A percentile compares a stretch with the other conserved stretches of the same genome.
These are phyloP conservation scores for Sebastes aleutianus DNA, from an alignment of 2,797 vertebrate species.

Conservation along the genomic window DNA sequence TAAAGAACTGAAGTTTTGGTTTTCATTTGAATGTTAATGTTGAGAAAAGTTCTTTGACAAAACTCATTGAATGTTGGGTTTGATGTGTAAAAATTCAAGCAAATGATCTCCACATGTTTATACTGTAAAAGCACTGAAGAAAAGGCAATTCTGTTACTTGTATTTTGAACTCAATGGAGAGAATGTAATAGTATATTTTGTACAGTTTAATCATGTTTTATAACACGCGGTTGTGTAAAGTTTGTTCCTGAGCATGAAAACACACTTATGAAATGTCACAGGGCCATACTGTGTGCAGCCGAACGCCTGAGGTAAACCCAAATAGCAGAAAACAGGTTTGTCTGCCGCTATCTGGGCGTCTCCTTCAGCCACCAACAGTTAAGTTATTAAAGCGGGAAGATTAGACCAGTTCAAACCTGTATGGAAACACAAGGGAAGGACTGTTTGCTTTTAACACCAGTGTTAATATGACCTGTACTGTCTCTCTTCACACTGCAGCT, in stretches of 20 bases:
- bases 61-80: conserved; percentile 12
- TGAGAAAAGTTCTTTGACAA: neutral
- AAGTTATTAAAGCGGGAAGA: conserved; percentile 39
- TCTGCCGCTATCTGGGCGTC: conserved; percentile 39
- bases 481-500: neutral
- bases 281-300: neutral
- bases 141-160: conserved; percentile 10
- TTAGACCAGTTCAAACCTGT: conserved; percentile 57
- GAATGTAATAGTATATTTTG: conserved; percentile 39
- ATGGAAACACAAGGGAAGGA: neutral
- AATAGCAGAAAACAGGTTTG: conserved; percentile 63
- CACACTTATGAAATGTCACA: conserved; percentile 9
- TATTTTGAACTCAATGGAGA: neutral
- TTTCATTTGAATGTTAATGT: conserved; percentile 4
- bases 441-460: neutral
- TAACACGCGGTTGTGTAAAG: neutral
- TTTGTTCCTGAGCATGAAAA: conserved; percentile 37
- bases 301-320: conserved; percentile 22
- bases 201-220: conserved; percentile 39
- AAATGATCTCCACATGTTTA: conserved; percentile 9
- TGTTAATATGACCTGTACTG: neutral
- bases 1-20: neutral
- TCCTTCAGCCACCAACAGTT: neutral
- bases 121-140: conserved; percentile 13
- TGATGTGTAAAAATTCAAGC: neutral